Base-by-base conservation (phyloP, 1,140 invertebrate genomes). In the Magallana ariakensis region DNA sequence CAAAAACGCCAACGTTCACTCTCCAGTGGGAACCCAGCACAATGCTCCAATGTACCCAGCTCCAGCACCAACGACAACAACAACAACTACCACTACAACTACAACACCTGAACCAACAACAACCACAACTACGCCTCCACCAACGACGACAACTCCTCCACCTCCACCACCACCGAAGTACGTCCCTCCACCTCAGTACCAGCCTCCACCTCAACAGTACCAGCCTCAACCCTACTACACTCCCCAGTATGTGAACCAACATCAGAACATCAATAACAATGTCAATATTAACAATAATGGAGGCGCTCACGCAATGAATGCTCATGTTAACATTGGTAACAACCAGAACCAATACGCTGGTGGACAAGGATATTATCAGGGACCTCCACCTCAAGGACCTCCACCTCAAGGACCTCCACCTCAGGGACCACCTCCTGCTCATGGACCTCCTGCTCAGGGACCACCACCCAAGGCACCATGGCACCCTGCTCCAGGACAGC, bases 1-100 rank as follows among this genome's bases (percentile, higher is more conserved):
- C 0, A 82, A 82, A 5, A 82, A 82, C 55, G 80, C 80, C 80
- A 82, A 82, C 19, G 54, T 82, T 0, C 80, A 82, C 55, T 82
- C 80, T 56, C 80, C 80, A n/a, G 80, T 82, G 0, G 16, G 54
- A 22, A 82, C 80, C 9, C 80, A 82, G 19, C 46, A 82, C 54
- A 82, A 82, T 54, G 80, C 80, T 8, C 80, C 53, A 15, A 82
- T 82, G 19, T 82, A 82, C 1, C 80, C 15, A 82, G 46, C 53
- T 5, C n/a, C 80, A 82, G 6, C 15, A 54, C n/a, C 19, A 10
- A 54, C 80, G 33, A 82, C 80, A 82, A 26, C 66, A 75, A 26
- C 54, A 46, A 46, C 54, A 4, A n/a, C n/a, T n/a, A n/a, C n/a
- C n/a, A n/a, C n/a, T n/a, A 54, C 46, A 82, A 53, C 54, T 16